A percentile compares a stretch with the other conserved stretches of the same genome.
Evolutionary conservation across 2,113 vertebrate species (phyloP).

Genomic region (Aramus guarauna): DNA sequence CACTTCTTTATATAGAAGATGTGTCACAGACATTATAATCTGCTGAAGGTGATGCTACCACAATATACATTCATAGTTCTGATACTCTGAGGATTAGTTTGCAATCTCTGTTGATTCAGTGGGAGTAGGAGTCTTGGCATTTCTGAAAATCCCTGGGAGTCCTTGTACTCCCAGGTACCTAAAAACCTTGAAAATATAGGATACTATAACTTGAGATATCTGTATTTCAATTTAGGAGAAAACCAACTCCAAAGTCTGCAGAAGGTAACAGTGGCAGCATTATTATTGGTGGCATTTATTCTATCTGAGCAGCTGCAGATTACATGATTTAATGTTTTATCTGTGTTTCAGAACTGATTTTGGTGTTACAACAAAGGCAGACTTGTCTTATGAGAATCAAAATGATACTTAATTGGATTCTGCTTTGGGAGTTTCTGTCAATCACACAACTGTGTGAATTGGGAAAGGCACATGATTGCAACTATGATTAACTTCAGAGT

Average conservation of each 20-base stretch:
- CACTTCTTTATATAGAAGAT: not conserved
- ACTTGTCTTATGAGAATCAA: slow-evolving; percentile 53
- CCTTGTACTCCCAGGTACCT: not conserved
- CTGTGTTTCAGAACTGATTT: slow-evolving; percentile 54
- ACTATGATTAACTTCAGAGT: slow-evolving; percentile 36
- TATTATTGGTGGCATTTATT: slow-evolving; percentile 30
- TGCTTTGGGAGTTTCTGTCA: slow-evolving; percentile 61
- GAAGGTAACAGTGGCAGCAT: not conserved
- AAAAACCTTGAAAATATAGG: not conserved
- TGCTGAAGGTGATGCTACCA: not conserved
- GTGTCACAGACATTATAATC: not conserved
- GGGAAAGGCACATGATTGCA: slow-evolving; percentile 7
- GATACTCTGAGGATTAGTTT: not conserved
- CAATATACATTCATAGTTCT: not conserved
- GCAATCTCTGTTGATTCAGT: not conserved
- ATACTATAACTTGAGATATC: not conserved
- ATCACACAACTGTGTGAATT: slow-evolving; percentile 18
- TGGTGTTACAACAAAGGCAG: slow-evolving; percentile 50
- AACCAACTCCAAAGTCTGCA: not conserved
- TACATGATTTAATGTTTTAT: slow-evolving; percentile 64
- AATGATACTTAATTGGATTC: slow-evolving; percentile 65
- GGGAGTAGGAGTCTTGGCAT: not conserved
- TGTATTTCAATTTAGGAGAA: not conserved
- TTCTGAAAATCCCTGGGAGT: not conserved
- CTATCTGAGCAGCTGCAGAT: slow-evolving; percentile 17